Percentiles rank a stretch among this genome's conserved stretches.
These are phyloP conservation scores for Eumerus sabulonum DNA, from an alignment of 2,888 invertebrate species.

Conservation along the genomic window DNA sequence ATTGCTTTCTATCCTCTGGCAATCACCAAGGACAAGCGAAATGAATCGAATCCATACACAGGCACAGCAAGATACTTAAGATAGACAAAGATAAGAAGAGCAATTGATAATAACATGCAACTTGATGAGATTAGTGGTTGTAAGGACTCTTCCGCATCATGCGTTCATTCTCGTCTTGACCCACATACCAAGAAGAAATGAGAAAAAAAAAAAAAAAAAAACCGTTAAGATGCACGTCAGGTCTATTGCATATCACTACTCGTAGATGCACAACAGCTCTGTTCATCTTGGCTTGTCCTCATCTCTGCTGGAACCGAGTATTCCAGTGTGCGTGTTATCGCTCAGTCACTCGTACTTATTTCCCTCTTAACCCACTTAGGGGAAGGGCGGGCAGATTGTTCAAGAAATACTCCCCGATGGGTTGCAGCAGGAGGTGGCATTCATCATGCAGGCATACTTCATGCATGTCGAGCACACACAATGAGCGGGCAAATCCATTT, in stretches of 20 bases:
- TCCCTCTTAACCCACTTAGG: conserved; percentile 55
- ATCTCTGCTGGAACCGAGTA: conserved; percentile 8
- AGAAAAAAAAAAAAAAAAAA: conserved; percentile 7
- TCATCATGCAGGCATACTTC: conserved; percentile 33
- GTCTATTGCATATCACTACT: too few species aligned
- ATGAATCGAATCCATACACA: conserved; percentile 31
- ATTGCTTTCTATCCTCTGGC: conserved; percentile 1
- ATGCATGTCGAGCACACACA: conserved; percentile 52
- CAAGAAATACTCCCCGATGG: conserved; percentile 2
- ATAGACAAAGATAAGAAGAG: neutral
- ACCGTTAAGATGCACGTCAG: neutral
- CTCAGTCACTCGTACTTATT: conserved; percentile 37
- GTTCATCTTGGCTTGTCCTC: conserved; percentile 1
- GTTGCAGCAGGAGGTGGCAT: conserved; percentile 17
- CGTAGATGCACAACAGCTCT: conserved; percentile 54
- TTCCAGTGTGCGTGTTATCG: conserved; percentile 27
- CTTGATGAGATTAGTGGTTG: conserved; percentile 38
- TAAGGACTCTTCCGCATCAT: conserved; percentile 3
- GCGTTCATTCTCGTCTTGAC: conserved; percentile 42
- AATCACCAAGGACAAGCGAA: conserved; percentile 47
- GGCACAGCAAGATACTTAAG: neutral
- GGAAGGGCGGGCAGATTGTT: neutral
- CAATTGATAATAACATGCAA: conserved; percentile 33
- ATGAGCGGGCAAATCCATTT: conserved; percentile 52
- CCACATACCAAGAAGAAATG: conserved; percentile 30